Conservation (phyloP, 2,113 vertebrate genomes). For the Antennarius striatus region DNA sequence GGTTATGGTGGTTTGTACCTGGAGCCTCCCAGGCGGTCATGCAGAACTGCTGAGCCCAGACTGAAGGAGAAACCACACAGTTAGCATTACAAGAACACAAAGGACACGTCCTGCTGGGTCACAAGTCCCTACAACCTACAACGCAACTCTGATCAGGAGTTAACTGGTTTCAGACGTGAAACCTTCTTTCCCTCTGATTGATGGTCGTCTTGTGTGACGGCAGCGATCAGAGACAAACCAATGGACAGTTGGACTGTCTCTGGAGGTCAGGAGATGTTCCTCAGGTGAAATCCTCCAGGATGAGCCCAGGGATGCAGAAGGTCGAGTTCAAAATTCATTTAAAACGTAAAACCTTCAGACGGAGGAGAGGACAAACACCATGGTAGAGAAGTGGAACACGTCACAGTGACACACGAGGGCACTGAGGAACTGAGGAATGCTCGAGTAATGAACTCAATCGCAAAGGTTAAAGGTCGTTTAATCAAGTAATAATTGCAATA, state of each 20-base stretch:
- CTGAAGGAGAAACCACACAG: slow-evolving; percentile 57
- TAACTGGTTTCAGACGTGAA: too few species aligned
- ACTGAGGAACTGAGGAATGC: too few species aligned
- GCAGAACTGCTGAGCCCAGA: slow-evolving; percentile 68
- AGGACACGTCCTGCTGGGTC: background rate
- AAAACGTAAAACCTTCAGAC: too few species aligned
- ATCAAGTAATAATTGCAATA: too few species aligned
- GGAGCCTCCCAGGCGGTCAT: slow-evolving; percentile 35
- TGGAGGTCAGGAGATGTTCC: background rate
- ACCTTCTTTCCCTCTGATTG: too few species aligned
- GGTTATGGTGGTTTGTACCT: slow-evolving; percentile 43
- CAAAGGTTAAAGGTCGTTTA: too few species aligned
- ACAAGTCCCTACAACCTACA: background rate
- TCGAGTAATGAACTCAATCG: too few species aligned
- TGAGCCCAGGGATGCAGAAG: background rate
- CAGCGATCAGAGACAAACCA: too few species aligned
- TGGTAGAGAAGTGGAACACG: background rate
- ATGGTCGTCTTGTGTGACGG: too few species aligned
- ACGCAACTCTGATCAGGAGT: too few species aligned
- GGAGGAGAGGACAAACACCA: too few species aligned
- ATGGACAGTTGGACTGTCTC: too few species aligned
- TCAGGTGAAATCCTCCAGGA: background rate
- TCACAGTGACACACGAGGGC: background rate
- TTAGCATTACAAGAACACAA: slow-evolving; percentile 40
- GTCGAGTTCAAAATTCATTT: background rate